Evolutionary conservation across 2,113 vertebrate species (phyloP).

Genomic region (Crypturellus undulatus): DNA sequence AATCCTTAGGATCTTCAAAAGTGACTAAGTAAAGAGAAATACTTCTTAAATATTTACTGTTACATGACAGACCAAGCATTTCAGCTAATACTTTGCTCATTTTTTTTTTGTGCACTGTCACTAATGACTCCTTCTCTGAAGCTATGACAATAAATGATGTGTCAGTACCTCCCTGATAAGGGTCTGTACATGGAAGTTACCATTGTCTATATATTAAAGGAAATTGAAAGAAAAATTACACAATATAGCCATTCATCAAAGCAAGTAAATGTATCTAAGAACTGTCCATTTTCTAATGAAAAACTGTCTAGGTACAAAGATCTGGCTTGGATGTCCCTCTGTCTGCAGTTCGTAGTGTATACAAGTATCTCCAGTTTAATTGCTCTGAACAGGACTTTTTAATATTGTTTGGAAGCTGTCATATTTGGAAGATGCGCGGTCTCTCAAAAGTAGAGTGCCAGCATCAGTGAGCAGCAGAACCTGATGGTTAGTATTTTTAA

Average conservation of each 20-base stretch:
- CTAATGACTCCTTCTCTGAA: neutral
- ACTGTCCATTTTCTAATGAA: neutral
- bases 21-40: neutral
- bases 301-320: neutral
- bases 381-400: neutral
- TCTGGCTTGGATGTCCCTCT: neutral
- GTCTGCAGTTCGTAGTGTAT: neutral
- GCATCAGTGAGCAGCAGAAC: neutral
- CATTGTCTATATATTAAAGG: neutral
- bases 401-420: neutral
- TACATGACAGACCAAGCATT: neutral
- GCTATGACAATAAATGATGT: neutral
- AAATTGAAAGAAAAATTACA: neutral
- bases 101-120: neutral
- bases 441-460: neutral
- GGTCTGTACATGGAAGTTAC: neutral
- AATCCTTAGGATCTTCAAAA: neutral
- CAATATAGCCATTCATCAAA: neutral
- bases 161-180: neutral
- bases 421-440: neutral
- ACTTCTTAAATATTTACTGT: neutral
- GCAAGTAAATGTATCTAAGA: neutral
- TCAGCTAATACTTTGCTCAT: neutral
- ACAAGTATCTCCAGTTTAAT: neutral
- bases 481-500: neutral